Base-by-base conservation (phyloP, 2,888 invertebrate genomes). In the Andricus curvator region DNA sequence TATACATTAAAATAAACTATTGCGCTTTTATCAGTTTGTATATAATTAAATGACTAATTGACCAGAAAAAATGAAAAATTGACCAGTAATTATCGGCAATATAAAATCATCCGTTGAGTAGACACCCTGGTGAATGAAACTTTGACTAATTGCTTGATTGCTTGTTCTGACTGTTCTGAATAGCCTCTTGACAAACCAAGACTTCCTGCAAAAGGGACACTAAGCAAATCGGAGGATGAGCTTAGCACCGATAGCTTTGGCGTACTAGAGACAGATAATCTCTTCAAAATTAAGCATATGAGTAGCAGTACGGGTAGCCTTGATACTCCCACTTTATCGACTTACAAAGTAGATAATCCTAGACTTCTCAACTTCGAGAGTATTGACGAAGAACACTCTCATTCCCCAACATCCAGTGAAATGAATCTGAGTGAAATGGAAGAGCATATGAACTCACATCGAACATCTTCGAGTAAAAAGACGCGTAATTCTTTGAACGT, bases 151-250 rank as follows among this genome's bases (percentile, higher is more conserved):
- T 29, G 37, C 48, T 29, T 68, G 33, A 80, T 83, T 81, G 86
- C 82, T 87, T 85, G 82, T 81, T 60, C 68, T 68, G 77, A 80
- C 86, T 85, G 82, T 81, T 60, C 68, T 68, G 77, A 80, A 83
- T 86, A 91, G 91, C 89, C 86, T 80, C 84, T 88, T 60, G 88
- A 88, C 81, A 89, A 90, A 60, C 86, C 88, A n/a, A 81, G 88
- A 76, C 86, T 88, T 41, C 86, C 89, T 56, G 82, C 88, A 60
- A 91, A 89, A 85, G 81, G 84, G 48, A 83, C 88, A 62, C 89
- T 90, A 78, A 92, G 92, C 80, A 92, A 92, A 82, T 93, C 93
- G 4, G 92, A 92, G n/a, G 92, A 92, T 77, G 92, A 93, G 79
- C 85, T 93, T 66, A 91, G 89, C 81, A 86, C 86, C 65, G 89